Base-by-base conservation (phyloP, 2,888 invertebrate genomes). In the Scrobipalpa atriplicella region DNA sequence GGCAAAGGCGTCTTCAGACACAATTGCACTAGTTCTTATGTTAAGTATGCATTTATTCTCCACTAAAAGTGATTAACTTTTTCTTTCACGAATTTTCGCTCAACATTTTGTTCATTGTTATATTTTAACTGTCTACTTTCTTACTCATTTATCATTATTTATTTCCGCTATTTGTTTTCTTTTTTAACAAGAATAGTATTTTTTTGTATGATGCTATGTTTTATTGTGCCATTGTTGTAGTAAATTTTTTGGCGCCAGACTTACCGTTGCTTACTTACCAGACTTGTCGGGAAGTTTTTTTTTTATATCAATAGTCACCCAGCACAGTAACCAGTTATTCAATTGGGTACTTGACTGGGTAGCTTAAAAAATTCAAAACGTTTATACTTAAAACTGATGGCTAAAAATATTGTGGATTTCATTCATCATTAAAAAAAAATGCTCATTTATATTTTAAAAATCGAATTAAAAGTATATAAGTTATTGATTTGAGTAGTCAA, bases 51-150 rank as follows among this genome's bases (percentile, higher is more conserved):
- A 47, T 16, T 47, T 16, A 16, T 47, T 47, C 2, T 16, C 16
- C n/a, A 47, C 47, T 47, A 16, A 43, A 43, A 13, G 43, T 3
- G 43, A 43, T 47, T 47, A 16, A 47, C 47, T 47, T 47, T 47
- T 16, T 16, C 47, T 47, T 47, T 47, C 5, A n/a, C n/a, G 8
- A 47, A 47, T 47, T n/a, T n/a, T 3, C 1, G 16, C 47, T 47
- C 47, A n/a, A 47, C n/a, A 16, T n/a, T 47, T 47, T 47, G 47
- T 5, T 47, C 47, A 47, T 47, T 47, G 47, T 47, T 47, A 47
- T 47, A n/a, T 47, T 47, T 43, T 16, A 47, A 47, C 47, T 47
- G 47, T 47, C 16, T 47, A 47, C 16, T 47, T 47, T 47, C 47
- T 47, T 47, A 16, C 47, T 3, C 29, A 47, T 47, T 47, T 16